Evolutionary conservation across 2,113 vertebrate genomes (phyloP), one percentile per base, ranked within the genome.

Genomic region (Ophthalmolycus amberensis): DNA sequence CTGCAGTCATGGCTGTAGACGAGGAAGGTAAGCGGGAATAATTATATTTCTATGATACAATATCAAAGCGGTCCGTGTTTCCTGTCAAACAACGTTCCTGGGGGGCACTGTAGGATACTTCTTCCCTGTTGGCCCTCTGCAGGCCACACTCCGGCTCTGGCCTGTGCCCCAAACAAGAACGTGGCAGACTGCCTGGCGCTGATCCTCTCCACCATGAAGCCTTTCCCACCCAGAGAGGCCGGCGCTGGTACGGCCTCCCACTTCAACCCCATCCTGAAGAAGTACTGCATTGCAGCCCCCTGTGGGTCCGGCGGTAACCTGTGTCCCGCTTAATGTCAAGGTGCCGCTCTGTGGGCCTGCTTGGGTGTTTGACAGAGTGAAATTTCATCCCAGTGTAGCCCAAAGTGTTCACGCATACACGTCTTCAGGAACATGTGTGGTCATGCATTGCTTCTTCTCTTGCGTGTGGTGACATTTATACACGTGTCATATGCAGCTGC

Each of bases 131-230:
- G 5, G n/a, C 63, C 16, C 11, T 18, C 79, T 65, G 50, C 68
- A 94, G 98, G 98, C 90, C 96, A 96, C 91, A 99, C 98, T 67
- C 98, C 98, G 27, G 98, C 98, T 75, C 91, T 99, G 95, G 98
- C 98, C 5, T 99, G 98, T 1, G 98, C 98, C 52, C 97, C 98
- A 42, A 99, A 99, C 95, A 99, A 99, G 94, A 97, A 99, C 14
- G 98, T 99, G 62, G 98, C 98, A 1, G 97, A 99, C 92, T 99
- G 98, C 89, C 96, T 99, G 95, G 97, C 98, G 90, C 95, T 99
- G 88, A 99, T 99, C 95, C 97, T 99, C 72, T 98, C 98, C 95
- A 99, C 97, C 94, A 99, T 99, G 98, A 99, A 97, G 96, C 97
- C 97, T 96, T 99, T 98, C 93, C 96, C 96, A 84, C 96, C 96